phyloP scores from a whole-genome alignment of 2,888 invertebrate species.

The Noctua janthe region DNA sequence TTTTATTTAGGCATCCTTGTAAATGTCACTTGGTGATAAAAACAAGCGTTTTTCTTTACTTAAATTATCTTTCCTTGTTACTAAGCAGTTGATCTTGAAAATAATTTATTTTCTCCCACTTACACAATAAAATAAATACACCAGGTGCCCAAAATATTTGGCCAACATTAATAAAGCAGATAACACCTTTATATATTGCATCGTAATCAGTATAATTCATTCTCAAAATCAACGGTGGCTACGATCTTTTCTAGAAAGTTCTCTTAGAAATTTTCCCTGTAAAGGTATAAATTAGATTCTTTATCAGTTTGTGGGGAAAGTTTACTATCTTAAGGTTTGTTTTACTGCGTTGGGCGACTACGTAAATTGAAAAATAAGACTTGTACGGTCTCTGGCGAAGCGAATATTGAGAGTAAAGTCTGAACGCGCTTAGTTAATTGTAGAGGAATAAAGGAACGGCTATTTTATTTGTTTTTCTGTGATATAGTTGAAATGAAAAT shows the following conservation, averaged over 20 bases:
- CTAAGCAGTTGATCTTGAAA: not conserved
- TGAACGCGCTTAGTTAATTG: conserved; percentile 1
- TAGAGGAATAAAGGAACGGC: not conserved
- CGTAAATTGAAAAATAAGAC: conserved; percentile 80
- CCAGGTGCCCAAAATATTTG: conserved; percentile 46
- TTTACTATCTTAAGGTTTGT: conserved; percentile 80
- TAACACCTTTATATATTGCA: conserved; percentile 66
- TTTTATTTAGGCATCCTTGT: not conserved
- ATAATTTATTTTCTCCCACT: conserved; percentile 20
- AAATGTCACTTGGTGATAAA: not conserved
- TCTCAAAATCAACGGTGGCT: conserved; percentile 72
- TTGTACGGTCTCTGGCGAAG: conserved; percentile 34
- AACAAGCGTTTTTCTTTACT: not conserved
- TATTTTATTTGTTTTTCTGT: not conserved
- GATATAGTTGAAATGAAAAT: not conserved
- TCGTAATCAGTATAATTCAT: conserved; percentile 73
- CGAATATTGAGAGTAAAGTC: conserved; percentile 30
- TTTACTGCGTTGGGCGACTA: conserved; percentile 75
- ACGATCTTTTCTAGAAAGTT: conserved; percentile 74
- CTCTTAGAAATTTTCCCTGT: conserved; percentile 73
- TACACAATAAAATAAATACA: conserved; percentile 33
- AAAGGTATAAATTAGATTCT: conserved; percentile 83
- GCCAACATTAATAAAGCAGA: conserved; percentile 57
- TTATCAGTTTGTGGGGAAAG: conserved; percentile 80
- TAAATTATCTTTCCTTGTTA: not conserved